These are phyloP conservation scores for Dinoponera quadriceps DNA, from an alignment of 1,140 invertebrate genomes.

Conservation along the genomic window DNA sequence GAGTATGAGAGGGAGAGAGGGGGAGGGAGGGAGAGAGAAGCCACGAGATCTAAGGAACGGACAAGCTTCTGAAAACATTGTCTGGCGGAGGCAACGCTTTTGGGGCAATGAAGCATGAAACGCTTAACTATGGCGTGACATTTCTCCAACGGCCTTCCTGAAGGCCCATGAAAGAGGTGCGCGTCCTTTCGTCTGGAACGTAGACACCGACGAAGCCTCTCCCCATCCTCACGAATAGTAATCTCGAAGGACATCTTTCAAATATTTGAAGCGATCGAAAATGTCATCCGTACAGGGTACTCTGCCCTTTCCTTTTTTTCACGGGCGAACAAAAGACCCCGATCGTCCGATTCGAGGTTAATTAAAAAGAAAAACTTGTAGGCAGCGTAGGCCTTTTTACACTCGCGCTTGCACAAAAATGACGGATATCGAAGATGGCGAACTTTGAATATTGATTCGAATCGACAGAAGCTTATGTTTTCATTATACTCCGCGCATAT, in stretches of 20 bases:
- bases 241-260: constrained; percentile 40
- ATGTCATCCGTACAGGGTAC: constrained; percentile 56
- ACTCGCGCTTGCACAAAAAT: background rate
- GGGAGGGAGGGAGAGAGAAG: background rate
- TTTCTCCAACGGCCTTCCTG: constrained; percentile 53
- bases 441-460: constrained; percentile 36
- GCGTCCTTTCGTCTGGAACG: constrained; percentile 42
- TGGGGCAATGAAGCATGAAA: constrained; percentile 55
- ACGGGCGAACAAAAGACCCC: constrained; percentile 22
- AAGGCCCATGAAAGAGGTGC: constrained; percentile 45
- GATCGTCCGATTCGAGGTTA: constrained; percentile 56
- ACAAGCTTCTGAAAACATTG: constrained; percentile 45
- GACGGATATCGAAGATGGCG: background rate
- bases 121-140: constrained; percentile 55
- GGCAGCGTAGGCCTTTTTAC: constrained; percentile 12
- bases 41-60: constrained; percentile 22
- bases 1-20: no score
- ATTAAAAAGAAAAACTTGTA: constrained; percentile 59
- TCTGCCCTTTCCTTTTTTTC: constrained; percentile 47
- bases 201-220: constrained; percentile 36
- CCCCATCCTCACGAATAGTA: background rate
- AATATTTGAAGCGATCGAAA: constrained; percentile 66
- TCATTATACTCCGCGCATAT: background rate
- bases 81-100: constrained; percentile 37
- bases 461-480: background rate